phyloP scores from a whole-genome alignment of 2,113 vertebrate species.

The Elephas maximus region DNA sequence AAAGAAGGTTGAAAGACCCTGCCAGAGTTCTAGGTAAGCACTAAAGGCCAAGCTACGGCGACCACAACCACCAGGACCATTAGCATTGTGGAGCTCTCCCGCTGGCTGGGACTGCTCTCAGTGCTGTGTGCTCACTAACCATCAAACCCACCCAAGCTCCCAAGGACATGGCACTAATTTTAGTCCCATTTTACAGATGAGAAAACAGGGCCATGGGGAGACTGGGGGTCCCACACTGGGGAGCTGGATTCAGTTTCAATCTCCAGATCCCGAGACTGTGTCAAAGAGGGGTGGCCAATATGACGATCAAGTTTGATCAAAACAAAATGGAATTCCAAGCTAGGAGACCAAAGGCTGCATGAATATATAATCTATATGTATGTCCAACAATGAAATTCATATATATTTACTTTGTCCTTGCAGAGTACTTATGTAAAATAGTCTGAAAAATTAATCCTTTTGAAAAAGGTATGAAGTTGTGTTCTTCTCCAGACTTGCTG shows the following conservation, averaged over 20 bases:
- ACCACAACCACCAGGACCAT: not conserved
- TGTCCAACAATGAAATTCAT: not conserved
- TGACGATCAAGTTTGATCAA: not conserved
- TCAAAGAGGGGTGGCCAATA: not conserved
- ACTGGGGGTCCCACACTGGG: not conserved
- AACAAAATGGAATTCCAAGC: not conserved
- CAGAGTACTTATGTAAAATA: not conserved
- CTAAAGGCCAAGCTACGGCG: not conserved
- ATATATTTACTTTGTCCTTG: constrained; percentile 53
- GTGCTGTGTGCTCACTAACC: accelerated
- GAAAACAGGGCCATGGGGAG: not conserved
- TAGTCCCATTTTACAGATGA: not conserved
- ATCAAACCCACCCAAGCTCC: not conserved
- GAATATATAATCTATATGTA: not conserved
- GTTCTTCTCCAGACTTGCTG: not conserved
- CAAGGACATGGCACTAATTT: not conserved
- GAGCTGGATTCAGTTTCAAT: not conserved
- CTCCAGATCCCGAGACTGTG: not conserved
- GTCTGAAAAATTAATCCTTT: constrained; percentile 2
- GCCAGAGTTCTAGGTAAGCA: not conserved
- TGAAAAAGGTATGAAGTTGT: not conserved
- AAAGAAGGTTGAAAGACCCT: not conserved
- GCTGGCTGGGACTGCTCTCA: not conserved
- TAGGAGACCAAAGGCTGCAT: not conserved
- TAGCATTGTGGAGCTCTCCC: not conserved